Evolutionary conservation across 2,113 vertebrate species (phyloP).

Genomic region (Pachyramphus minor): DNA sequence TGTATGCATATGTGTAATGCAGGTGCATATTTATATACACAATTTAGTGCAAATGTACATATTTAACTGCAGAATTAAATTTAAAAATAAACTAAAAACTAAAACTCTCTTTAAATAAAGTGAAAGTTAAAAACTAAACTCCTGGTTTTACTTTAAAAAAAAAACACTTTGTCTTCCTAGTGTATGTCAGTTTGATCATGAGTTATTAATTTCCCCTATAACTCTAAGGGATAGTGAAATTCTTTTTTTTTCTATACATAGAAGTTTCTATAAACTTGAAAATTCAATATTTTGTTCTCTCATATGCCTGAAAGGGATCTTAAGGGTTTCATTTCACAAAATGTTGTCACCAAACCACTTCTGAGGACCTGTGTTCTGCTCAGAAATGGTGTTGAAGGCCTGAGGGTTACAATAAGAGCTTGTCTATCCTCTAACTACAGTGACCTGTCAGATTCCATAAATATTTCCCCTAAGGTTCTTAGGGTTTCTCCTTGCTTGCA

Average conservation of each 20-base stretch:
- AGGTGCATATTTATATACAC: background rate
- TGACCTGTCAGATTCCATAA: background rate
- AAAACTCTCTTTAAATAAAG: background rate
- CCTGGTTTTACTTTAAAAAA: background rate
- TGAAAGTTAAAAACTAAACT: background rate
- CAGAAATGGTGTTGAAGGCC: background rate
- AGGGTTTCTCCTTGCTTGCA: background rate
- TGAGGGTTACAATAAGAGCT: background rate
- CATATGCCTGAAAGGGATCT: background rate
- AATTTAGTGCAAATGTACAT: background rate
- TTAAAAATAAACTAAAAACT: background rate
- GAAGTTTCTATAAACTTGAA: background rate
- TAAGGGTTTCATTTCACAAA: background rate
- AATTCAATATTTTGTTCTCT: background rate
- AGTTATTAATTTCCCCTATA: background rate
- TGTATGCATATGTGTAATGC: background rate
- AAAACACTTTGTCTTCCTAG: background rate
- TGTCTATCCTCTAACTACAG: background rate
- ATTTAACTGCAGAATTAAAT: background rate
- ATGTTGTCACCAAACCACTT: background rate
- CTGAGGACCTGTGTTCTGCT: background rate
- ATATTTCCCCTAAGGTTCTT: background rate
- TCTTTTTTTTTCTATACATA: background rate
- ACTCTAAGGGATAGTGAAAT: background rate
- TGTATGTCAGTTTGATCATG: background rate